Base-by-base conservation (phyloP, 2,888 invertebrate genomes). In the Malthinus flaveolus region DNA sequence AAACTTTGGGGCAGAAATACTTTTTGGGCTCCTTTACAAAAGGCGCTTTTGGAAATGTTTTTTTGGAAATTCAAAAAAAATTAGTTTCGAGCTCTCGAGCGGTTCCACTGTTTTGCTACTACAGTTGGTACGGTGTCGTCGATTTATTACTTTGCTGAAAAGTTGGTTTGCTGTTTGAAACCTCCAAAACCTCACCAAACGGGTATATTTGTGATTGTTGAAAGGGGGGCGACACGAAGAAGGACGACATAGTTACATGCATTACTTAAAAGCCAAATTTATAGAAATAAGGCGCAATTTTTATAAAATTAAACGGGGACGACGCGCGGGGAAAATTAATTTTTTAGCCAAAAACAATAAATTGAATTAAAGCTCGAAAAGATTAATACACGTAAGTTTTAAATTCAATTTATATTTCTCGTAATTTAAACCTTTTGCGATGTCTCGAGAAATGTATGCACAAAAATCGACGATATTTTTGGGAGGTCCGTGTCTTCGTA, bases 101-200 rank as follows among this genome's bases (percentile, higher is more conserved):
- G 39, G 47, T 53, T 54, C 64, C 64, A 68, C 68, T 61, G 68
- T 68, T 71, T 71, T 66, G 66, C 64, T 64, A 68, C 66, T 71
- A 64, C 72, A 66, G 61, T 62, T 66, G 47, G 55, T 61, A 56
- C 57, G 54, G 63, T 64, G 71, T 71, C 71, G 69, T 65, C 65
- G 65, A 75, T 75, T 76, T 75, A 75, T 75, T 68, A 68, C 73
- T 67, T 68, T 70, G 72, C 69, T 67, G 74, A 74, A 75, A 75
- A 73, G 72, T 74, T 69, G 70, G 73, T 69, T 71, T 70, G 73
- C 67, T 66, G 69, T 71, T 69, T 68, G 67, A 73, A 73, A 72
- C 71, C 70, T 72, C 73, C 73, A 68, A 74, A 73, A 73, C 65
- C 68, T 66, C 48, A 70, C 71, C 71, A 71, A 70, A 73, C 72